Evolutionary conservation across 2,797 vertebrate species (phyloP).

Genomic region (Lepus oiostolus): DNA sequence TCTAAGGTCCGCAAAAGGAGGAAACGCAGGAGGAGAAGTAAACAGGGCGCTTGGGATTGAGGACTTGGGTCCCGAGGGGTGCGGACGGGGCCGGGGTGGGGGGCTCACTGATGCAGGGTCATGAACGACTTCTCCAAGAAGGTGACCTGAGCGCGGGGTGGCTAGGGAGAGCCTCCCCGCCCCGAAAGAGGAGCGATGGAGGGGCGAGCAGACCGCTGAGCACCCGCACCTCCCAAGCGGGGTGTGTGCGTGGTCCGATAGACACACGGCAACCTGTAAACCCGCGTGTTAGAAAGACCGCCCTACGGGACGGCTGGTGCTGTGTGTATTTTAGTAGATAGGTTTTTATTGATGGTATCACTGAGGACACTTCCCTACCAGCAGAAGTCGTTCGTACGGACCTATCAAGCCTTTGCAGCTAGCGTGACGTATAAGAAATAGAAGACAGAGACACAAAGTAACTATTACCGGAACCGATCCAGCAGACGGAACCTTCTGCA

Average conservation of each 20-base stretch:
- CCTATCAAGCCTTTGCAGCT: not conserved
- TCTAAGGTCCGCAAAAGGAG: not conserved
- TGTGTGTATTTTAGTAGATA: not conserved
- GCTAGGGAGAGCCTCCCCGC: not conserved
- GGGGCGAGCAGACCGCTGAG: no score
- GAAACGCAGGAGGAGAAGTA: not conserved
- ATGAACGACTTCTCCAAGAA: not conserved
- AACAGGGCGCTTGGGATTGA: not conserved
- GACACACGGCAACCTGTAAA: not conserved
- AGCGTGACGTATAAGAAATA: not conserved
- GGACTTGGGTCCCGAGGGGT: not conserved
- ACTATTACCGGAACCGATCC: not conserved
- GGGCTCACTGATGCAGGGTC: no score
- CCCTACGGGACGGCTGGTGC: not conserved
- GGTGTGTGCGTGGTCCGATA: no score
- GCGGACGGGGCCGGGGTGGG: no score
- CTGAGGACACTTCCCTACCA: not conserved
- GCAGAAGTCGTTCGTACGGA: constrained; percentile 22
- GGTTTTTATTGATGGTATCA: no score
- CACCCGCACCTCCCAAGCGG: no score
- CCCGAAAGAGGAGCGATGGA: no score
- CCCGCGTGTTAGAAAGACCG: not conserved
- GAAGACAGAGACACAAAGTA: not conserved
- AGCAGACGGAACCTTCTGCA: not conserved
- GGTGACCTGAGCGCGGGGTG: not conserved